Evolutionary conservation across 1,140 invertebrate species (phyloP).

Genomic region (Phymorhynchus buccinoides): DNA sequence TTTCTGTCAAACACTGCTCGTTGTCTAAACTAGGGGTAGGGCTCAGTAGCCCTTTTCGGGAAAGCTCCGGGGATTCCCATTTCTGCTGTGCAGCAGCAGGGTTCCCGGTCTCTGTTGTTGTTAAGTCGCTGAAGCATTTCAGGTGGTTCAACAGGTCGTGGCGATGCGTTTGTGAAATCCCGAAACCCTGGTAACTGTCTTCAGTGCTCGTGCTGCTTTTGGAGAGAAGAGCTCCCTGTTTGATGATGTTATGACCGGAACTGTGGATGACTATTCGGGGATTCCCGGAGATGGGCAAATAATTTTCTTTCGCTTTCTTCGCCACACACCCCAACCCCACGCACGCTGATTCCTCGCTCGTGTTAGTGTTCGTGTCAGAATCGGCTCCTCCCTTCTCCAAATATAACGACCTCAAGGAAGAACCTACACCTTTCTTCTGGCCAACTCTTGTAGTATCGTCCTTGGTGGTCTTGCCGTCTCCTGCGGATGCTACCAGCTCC

Average conservation of each 20-base stretch:
- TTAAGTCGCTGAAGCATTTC: constrained; percentile 39
- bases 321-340: neutral
- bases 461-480: neutral
- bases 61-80: constrained; percentile 2
- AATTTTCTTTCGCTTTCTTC: too few species aligned
- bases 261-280: constrained; percentile 28
- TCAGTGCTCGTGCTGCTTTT: constrained; percentile 28
- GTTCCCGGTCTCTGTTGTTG: too few species aligned
- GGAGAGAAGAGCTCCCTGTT: neutral
- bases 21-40: neutral
- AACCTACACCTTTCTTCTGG: neutral
- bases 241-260: neutral
- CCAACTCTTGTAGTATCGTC: neutral
- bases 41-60: neutral
- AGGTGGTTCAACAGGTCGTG: constrained; percentile 42
- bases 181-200: constrained; percentile 44
- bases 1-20: neutral
- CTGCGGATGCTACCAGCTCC: neutral
- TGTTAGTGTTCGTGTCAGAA: constrained; percentile 21
- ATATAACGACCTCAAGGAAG: neutral
- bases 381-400: neutral
- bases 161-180: constrained; percentile 28
- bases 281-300: too few species aligned
- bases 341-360: constrained; percentile 11
- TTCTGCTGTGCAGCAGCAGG: neutral